Base-by-base conservation (phyloP, 1,140 invertebrate genomes). In the Drosophila bipectinata region DNA sequence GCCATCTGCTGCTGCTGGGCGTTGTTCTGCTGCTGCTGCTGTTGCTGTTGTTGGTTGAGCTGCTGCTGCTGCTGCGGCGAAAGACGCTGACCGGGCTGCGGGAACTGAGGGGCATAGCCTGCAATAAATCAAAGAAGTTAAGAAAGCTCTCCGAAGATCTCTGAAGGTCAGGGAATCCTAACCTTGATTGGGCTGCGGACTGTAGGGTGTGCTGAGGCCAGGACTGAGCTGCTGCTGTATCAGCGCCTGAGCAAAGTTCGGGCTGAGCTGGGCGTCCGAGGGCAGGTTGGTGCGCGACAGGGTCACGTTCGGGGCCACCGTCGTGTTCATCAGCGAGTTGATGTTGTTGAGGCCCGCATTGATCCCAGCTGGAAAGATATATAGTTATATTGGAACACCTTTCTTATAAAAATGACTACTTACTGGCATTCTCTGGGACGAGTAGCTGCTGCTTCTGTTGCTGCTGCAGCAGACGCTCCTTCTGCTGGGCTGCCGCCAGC, bases 231-330 rank as follows among this genome's bases (percentile, higher is more conserved):
- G 91, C 57, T 92, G 91, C 73, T 92, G 89, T 76, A 91, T 82
- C 63, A 92, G 55, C 4, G 71, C 84, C 57, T 91, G 91, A 9
- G 91, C 76, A 91, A 94, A 96, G 82, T 93, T 93, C 30, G 95
- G 95, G 77, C 95, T 95, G 37, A 95, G 93, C 92, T 96, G 95
- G 18, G 95, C 94, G 90, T 96, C 95, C 75, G 95, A 93, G n/a
- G 91, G 91, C 73, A 95, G 93, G 92, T 94, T 96, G 26, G 94
- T 95, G 67, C 95, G 93, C 93, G 96, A 92, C 30, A 93, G 92
- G 26, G 96, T 95, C 7, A 97, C 96, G 92, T 97, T 97, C 7
- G 95, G 96, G 18, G 96, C 96, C 64, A 96, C 95, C 18, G 95
- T 94, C n/a, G 95, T 95, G 89, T 96, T 97, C 68, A 97, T 92